Conservation (phyloP, 2,888 invertebrate species). For the Stenotaenia linearis region DNA sequence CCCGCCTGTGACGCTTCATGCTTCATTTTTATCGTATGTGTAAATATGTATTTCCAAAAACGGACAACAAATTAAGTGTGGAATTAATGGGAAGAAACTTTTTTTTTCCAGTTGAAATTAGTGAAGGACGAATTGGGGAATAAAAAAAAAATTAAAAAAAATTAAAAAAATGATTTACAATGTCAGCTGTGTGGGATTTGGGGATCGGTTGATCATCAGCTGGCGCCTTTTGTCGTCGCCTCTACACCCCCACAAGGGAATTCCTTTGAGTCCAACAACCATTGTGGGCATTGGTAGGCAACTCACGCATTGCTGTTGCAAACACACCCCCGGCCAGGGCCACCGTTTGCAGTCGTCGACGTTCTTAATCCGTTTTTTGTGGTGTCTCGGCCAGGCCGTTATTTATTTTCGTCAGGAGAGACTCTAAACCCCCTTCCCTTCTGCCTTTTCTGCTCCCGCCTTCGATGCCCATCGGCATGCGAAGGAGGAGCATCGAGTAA, state of each 20-base stretch:
- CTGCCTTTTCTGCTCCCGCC: neutral
- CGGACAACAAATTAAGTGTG: neutral
- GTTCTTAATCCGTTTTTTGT: constrained; percentile 9
- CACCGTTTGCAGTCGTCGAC: constrained; percentile 9
- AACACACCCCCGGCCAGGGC: constrained; percentile 5
- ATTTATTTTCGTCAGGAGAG: constrained; percentile 5
- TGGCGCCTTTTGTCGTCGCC: neutral
- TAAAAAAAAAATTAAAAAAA: neutral
- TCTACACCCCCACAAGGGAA: constrained; percentile 4
- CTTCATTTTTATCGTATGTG: neutral
- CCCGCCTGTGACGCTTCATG: neutral
- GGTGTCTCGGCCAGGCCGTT: neutral
- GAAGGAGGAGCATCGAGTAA: neutral
- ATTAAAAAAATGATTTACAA: neutral
- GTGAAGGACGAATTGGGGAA: neutral
- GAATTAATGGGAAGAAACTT: neutral
- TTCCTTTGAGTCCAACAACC: neutral
- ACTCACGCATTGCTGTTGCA: neutral
- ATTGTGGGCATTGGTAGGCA: constrained; percentile 4
- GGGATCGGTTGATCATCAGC: neutral
- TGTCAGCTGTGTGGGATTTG: constrained; percentile 9
- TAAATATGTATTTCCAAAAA: neutral
- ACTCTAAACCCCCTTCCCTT: neutral
- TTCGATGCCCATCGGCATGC: neutral
- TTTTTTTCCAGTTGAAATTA: too few species aligned